Evolutionary conservation across 1,140 invertebrate species (phyloP).

Genomic region (Nasonia longicornis): DNA sequence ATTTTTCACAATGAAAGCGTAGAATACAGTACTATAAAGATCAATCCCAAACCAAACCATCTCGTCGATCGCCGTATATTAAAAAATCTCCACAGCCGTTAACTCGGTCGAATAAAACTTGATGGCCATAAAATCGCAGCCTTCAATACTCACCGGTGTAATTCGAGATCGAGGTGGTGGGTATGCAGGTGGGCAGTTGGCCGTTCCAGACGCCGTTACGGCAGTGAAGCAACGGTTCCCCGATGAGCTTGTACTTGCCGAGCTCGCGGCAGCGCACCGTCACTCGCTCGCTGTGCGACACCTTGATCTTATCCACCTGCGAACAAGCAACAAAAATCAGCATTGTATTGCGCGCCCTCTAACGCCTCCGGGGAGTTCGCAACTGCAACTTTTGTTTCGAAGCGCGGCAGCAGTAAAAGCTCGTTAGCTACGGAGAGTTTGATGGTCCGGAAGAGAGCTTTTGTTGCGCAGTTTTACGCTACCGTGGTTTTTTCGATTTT

Average conservation of each 20-base stretch:
- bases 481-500: too few species aligned
- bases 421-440: not conserved
- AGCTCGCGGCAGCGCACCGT: constrained; percentile 81
- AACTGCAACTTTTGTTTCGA: not conserved
- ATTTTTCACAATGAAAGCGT: too few species aligned
- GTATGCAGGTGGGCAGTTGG: constrained; percentile 81
- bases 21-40: too few species aligned
- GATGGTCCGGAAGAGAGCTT: not conserved
- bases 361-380: too few species aligned
- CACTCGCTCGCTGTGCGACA: constrained; percentile 78
- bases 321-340: constrained; percentile 2
- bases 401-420: not conserved
- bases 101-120: too few species aligned
- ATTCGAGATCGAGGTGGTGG: constrained; percentile 85
- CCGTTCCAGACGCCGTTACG: constrained; percentile 84
- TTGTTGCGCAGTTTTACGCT: not conserved
- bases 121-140: too few species aligned
- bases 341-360: not conserved
- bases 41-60: too few species aligned
- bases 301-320: constrained; percentile 66
- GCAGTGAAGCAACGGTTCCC: constrained; percentile 77
- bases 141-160: constrained; percentile 76
- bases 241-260: constrained; percentile 84
- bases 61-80: too few species aligned
- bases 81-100: too few species aligned